Base-by-base conservation (phyloP, 2,113 vertebrate genomes). In the Hucho hucho region DNA sequence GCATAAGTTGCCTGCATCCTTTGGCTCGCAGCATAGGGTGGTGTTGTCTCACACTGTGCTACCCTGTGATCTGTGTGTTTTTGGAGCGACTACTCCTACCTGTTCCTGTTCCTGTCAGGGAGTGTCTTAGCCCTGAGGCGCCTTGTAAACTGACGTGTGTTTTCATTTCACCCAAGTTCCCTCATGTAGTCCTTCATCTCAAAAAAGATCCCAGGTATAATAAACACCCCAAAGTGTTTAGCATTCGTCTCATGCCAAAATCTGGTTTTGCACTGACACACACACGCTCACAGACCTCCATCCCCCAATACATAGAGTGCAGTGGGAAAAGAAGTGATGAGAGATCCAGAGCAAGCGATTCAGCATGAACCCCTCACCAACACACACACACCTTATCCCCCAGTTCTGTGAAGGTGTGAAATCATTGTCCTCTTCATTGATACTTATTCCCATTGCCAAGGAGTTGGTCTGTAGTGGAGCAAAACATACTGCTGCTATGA, bases 161-260 rank as follows among this genome's bases (percentile, higher is more conserved):
- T 74, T 16, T 43, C 26, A 78, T 66, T 56, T 69, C 65, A 58
- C 56, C 28, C 67, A 72, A 65, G 58, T 65, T 73, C 37, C 25
- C 46, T 26, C 53, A 9, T 43, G 9, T 11, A 20, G 53, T 20
- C 53, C 18, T 20, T 56, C 26, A 77, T 26, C 61, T 75, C 72
- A 61, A n/a, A 69, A 63, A 78, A 73, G 63, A 78, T 73, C 75
- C 64, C 59, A 49, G 32, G 32, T 20, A 70, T 59, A 69, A 70
- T 59, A 69, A 66, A 77, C 71, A 75, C 24, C 28, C 37, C 49
- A 29, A 66, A 64, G 64, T 74, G 73, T 46, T 74, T 20, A 43
- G 7, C 32, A 32, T 32, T 32, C 32, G 4, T 28, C 26, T 64
- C 69, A 24, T 25, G 53, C 56, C 66, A 47, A 67, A 20, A 61